phyloP scores from a whole-genome alignment of 2,113 vertebrate genomes.

The Apus apus region DNA sequence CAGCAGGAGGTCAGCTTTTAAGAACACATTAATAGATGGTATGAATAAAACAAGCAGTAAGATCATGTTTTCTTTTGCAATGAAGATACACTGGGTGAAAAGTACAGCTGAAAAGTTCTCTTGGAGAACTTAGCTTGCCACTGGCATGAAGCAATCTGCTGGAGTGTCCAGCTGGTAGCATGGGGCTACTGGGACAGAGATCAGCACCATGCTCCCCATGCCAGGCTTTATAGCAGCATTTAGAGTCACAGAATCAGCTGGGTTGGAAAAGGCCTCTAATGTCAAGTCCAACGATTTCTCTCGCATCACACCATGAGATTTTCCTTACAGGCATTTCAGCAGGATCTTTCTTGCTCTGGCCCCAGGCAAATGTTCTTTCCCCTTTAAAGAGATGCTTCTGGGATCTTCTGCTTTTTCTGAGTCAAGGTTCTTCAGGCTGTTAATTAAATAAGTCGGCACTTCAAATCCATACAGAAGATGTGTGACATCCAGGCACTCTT shows the following conservation, averaged over 20 bases:
- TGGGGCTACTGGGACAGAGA: not conserved
- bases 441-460: not conserved
- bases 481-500: not conserved
- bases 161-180: not conserved
- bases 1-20: not conserved
- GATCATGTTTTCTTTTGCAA: not conserved
- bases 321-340: too few relatives aligned
- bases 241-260: too few relatives aligned
- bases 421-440: not conserved
- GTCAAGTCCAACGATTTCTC: not conserved
- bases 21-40: not conserved
- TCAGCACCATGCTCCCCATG: accelerated
- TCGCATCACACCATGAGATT: accelerated
- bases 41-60: not conserved
- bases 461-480: not conserved
- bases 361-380: accelerated
- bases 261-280: too few relatives aligned
- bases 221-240: too few relatives aligned
- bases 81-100: not conserved
- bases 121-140: too few relatives aligned
- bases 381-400: not conserved
- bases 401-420: not conserved
- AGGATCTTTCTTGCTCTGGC: accelerated
- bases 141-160: not conserved
- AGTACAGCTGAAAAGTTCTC: not conserved